These are phyloP conservation scores for Pardalotus punctatus DNA, from an alignment of 2,113 vertebrate species.

Conservation along the genomic window DNA sequence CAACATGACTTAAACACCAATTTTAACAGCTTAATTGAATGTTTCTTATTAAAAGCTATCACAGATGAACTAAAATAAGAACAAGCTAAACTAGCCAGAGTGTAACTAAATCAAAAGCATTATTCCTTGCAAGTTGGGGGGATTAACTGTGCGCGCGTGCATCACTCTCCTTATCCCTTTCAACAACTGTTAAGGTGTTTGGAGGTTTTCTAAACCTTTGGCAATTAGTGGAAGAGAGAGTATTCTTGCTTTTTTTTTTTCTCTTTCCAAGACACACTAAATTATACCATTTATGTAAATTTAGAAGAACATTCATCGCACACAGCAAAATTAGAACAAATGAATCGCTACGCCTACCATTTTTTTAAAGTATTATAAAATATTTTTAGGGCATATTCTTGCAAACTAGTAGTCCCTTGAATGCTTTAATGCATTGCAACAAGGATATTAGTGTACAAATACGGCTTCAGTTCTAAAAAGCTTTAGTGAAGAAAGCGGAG, in stretches of 20 bases:
- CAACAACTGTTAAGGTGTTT: not conserved
- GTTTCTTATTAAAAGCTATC: conserved; percentile 49
- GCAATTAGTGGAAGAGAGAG: not conserved
- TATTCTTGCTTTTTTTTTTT: not conserved
- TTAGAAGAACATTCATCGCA: not conserved
- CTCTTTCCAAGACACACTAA: not conserved
- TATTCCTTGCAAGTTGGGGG: not conserved
- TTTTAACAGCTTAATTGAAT: conserved; percentile 55
- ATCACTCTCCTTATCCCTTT: not conserved
- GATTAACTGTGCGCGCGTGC: not conserved
- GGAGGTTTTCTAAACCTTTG: not conserved
- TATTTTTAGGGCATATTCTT: not conserved
- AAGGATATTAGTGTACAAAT: not conserved
- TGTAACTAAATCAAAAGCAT: conserved; percentile 20
- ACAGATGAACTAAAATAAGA: conserved; percentile 33
- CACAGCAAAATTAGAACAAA: not conserved
- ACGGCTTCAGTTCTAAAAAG: not conserved
- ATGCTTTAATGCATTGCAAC: not conserved
- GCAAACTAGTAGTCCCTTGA: not conserved
- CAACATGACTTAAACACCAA: conserved; percentile 44
- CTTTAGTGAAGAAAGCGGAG: not conserved
- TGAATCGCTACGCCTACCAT: accelerated
- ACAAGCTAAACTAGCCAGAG: not conserved
- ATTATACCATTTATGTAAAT: not conserved
- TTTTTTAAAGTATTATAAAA: not conserved